Evolutionary conservation across 1,140 invertebrate genomes (phyloP).

Genomic region (Contarinia nasturtii): DNA sequence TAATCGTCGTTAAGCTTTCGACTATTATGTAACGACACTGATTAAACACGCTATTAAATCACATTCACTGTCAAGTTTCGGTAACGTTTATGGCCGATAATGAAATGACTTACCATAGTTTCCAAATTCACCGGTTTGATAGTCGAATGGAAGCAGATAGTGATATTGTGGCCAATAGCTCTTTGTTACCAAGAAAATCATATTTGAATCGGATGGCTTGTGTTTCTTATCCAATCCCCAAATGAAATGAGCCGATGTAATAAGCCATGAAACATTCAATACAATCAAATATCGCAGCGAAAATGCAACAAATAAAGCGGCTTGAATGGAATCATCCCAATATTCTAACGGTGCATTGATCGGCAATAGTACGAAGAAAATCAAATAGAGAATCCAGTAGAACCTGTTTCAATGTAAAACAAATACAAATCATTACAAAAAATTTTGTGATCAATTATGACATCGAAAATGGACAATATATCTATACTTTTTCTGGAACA

Average conservation of each 20-base stretch:
- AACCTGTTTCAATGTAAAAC: conserved; percentile 27
- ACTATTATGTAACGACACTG: no score
- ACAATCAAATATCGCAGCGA: conserved; percentile 41
- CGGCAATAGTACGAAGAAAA: conserved; percentile 46
- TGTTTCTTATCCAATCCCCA: conserved; percentile 50
- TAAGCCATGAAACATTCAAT: conserved; percentile 38
- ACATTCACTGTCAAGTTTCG: not conserved
- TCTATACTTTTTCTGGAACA: conserved; percentile 58
- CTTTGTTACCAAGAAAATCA: conserved; percentile 49
- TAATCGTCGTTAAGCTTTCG: no score
- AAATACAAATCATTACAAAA: not conserved
- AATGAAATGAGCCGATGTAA: conserved; percentile 45
- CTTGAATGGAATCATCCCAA: conserved; percentile 42
- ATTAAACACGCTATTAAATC: not conserved
- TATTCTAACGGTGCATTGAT: conserved; percentile 53
- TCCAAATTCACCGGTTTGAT: conserved; percentile 56
- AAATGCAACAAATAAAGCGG: conserved; percentile 40
- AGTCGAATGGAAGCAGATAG: conserved; percentile 55
- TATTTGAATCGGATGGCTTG: conserved; percentile 51
- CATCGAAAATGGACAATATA: not conserved
- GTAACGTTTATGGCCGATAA: not conserved
- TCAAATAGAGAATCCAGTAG: conserved; percentile 44
- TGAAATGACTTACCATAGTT: conserved; percentile 34
- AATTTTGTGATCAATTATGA: not conserved
- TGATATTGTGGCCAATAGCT: conserved; percentile 62